Evolutionary conservation across 2,797 vertebrate species (phyloP).

Genomic region (Gymnoscopelus braueri): DNA sequence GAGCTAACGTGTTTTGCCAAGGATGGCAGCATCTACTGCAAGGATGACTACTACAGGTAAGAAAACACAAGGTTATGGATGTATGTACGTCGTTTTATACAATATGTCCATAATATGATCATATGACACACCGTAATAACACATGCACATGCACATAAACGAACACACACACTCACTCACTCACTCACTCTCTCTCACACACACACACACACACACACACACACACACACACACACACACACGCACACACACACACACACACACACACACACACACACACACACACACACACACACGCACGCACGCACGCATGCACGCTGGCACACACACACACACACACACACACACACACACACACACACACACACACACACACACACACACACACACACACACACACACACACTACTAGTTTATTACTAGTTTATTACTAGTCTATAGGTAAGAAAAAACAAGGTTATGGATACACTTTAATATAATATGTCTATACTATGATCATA

Average conservation of each 20-base stretch:
- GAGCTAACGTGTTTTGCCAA: constrained; percentile 99
- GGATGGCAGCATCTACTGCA: constrained; percentile 99
- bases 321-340: background rate
- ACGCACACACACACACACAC: background rate
- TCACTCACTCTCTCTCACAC: too few species aligned
- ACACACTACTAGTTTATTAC: constrained; percentile 76
- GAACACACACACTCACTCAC: background rate
- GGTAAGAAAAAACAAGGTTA: constrained; percentile 80
- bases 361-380: background rate
- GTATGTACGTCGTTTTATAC: constrained; percentile 7
- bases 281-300: background rate
- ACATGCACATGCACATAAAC: constrained; percentile 5
- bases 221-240: background rate
- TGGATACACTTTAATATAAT: background rate
- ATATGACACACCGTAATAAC: background rate
- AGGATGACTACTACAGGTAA: constrained; percentile 99
- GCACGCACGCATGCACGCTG: background rate
- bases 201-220: background rate
- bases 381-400: background rate
- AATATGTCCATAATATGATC: background rate
- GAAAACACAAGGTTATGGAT: constrained; percentile 33
- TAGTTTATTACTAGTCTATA: constrained; percentile 84
- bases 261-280: background rate
- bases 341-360: background rate
- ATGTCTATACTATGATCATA: background rate